Percentiles rank a stretch among this genome's conserved stretches.
These are phyloP conservation scores for Gerris lacustris DNA, from an alignment of 2,888 invertebrate species.

Conservation along the genomic window DNA sequence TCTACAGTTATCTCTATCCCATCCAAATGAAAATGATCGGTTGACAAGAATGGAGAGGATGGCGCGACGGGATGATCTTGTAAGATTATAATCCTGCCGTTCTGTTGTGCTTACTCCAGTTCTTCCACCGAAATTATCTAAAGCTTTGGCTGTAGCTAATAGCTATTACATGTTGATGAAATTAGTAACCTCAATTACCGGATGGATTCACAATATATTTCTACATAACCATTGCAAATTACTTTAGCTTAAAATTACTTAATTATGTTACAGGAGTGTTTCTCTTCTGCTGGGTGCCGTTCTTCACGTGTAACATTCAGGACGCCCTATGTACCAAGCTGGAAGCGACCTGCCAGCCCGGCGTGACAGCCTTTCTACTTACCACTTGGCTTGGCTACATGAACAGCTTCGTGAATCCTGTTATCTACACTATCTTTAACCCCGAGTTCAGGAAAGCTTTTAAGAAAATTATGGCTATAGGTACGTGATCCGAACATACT, in stretches of 20 bases:
- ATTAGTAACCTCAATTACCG: too few relatives aligned
- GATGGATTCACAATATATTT: too few relatives aligned
- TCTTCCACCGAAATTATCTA: too few relatives aligned
- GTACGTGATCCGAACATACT: slow-evolving; percentile 32
- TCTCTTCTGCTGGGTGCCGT: slow-evolving; percentile 96
- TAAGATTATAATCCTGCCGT: too few relatives aligned
- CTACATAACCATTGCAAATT: too few relatives aligned
- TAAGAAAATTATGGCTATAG: slow-evolving; percentile 74
- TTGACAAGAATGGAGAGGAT: too few relatives aligned
- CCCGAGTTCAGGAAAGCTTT: slow-evolving; percentile 97
- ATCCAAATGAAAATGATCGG: too few relatives aligned
- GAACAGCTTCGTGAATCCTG: slow-evolving; percentile 86
- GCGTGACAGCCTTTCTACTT: slow-evolving; percentile 79
- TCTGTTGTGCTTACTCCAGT: too few relatives aligned
- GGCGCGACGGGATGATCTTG: too few relatives aligned
- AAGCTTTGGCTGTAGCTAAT: too few relatives aligned
- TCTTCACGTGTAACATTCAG: slow-evolving; percentile 95
- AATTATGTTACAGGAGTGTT: slow-evolving; percentile 63
- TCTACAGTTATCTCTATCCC: too few relatives aligned
- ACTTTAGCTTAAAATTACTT: background rate
- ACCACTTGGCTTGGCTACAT: slow-evolving; percentile 98
- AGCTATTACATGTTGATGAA: too few relatives aligned
- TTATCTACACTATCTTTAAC: slow-evolving; percentile 91
- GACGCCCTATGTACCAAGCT: slow-evolving; percentile 91
- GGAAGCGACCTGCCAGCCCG: slow-evolving; percentile 62